Evolutionary conservation across 2,797 vertebrate genomes (phyloP).

Genomic region (Arctocebus calabarensis): DNA sequence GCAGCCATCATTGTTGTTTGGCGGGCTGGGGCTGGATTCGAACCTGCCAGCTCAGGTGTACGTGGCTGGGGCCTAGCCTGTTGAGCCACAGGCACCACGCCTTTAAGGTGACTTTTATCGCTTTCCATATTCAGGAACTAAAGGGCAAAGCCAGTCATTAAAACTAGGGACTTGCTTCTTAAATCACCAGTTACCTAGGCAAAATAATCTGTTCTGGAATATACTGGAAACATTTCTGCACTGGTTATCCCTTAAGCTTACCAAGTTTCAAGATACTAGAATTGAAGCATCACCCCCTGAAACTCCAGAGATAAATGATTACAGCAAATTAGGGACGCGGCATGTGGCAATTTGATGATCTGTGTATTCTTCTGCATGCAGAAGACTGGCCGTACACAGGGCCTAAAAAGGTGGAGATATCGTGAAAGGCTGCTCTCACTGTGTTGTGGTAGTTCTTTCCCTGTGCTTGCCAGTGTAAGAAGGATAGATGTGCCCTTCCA

Average conservation of each 20-base stretch:
- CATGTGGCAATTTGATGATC: not conserved
- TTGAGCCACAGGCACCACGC: too few relatives aligned
- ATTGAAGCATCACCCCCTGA: not conserved
- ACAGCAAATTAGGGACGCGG: not conserved
- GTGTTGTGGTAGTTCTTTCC: too few relatives aligned
- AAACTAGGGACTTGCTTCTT: not conserved
- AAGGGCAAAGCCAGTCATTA: not conserved
- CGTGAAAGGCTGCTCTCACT: not conserved
- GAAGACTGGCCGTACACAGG: not conserved
- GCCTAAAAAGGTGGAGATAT: not conserved
- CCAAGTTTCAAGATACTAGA: not conserved
- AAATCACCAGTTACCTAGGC: not conserved
- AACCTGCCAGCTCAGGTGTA: too few relatives aligned
- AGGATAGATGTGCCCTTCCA: not conserved
- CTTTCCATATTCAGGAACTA: not conserved
- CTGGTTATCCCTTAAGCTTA: not conserved
- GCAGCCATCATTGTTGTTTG: too few relatives aligned
- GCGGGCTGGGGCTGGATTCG: too few relatives aligned
- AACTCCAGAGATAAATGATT: not conserved
- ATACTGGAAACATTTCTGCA: not conserved
- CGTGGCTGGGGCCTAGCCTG: too few relatives aligned
- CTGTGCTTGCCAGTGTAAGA: too few relatives aligned
- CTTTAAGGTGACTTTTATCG: not conserved
- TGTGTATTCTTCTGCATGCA: not conserved
- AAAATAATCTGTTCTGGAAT: not conserved